phyloP scores from a whole-genome alignment of 92 coral and sea anemone genomes.

The Pocillopora grandis region DNA sequence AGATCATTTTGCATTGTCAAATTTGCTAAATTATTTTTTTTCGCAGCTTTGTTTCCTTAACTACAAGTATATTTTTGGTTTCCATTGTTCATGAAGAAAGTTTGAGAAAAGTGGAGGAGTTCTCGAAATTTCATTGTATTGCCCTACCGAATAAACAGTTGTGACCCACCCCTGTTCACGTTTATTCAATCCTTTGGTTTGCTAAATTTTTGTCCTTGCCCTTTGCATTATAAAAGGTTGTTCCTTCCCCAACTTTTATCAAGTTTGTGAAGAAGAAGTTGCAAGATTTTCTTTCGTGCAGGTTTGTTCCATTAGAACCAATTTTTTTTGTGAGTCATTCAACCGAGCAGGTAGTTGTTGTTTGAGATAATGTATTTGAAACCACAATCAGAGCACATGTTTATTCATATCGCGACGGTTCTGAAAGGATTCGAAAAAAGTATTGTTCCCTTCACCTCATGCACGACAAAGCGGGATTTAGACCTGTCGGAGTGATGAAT shows the following conservation, averaged over 20 bases:
- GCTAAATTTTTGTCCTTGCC: no score
- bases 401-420: conserved; percentile 51
- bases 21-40: no score
- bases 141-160: no score
- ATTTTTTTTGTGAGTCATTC: conserved; percentile 1
- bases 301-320: neutral
- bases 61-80: neutral
- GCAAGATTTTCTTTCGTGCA: neutral
- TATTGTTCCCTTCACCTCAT: conserved; percentile 31
- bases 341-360: conserved; percentile 37
- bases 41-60: conserved; percentile 6
- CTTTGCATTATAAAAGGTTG: no score
- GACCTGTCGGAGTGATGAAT: neutral
- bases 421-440: conserved; percentile 14
- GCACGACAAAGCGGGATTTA: conserved; percentile 13
- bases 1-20: no score
- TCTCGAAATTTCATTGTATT: no score
- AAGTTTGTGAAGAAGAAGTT: neutral
- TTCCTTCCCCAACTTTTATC: neutral
- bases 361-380: conserved; percentile 13
- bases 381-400: conserved; percentile 39
- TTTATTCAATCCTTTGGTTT: no score
- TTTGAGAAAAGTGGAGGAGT: neutral
- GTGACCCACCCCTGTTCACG: no score
- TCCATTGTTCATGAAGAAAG: neutral